Evolutionary conservation across 1,140 invertebrate species (phyloP).

Genomic region (Drosophila orena): DNA sequence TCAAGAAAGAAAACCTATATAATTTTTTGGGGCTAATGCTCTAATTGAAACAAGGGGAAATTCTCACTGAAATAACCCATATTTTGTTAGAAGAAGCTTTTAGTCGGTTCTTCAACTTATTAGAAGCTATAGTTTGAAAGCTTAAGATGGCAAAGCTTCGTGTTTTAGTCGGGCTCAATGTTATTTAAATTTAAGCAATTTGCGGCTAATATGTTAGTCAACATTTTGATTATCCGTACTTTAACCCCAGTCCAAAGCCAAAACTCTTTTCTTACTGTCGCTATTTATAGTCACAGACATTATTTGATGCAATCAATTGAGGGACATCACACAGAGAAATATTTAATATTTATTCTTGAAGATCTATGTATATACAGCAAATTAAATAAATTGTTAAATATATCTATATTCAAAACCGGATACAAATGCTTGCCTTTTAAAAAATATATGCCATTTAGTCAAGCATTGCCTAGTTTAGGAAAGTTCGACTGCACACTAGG

Average conservation of each 20-base stretch:
- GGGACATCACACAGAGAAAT: not conserved
- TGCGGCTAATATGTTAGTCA: conserved; percentile 43
- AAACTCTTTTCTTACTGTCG: conserved; percentile 32
- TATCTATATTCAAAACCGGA: too few relatives aligned
- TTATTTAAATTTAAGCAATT: conserved; percentile 58
- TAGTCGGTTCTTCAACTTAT: conserved; percentile 23
- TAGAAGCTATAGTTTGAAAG: conserved; percentile 20
- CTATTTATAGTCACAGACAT: conserved; percentile 59
- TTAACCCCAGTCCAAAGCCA: conserved; percentile 58
- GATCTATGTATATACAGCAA: too few relatives aligned
- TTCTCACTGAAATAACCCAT: conserved; percentile 1
- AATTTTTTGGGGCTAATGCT: conserved; percentile 21
- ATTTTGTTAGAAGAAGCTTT: conserved; percentile 31
- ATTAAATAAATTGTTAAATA: too few relatives aligned
- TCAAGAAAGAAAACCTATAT: conserved; percentile 1
- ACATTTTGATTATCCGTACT: conserved; percentile 67
- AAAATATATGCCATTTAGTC: too few relatives aligned
- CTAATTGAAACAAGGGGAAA: conserved; percentile 37
- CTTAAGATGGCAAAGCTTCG: conserved; percentile 23
- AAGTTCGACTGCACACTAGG: too few relatives aligned
- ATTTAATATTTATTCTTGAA: not conserved
- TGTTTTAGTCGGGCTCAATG: conserved; percentile 32
- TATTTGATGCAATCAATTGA: conserved; percentile 26
- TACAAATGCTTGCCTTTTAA: too few relatives aligned
- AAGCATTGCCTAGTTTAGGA: too few relatives aligned